Base-by-base conservation (phyloP, 2,113 vertebrate genomes). In the Scytalopus superciliaris region DNA sequence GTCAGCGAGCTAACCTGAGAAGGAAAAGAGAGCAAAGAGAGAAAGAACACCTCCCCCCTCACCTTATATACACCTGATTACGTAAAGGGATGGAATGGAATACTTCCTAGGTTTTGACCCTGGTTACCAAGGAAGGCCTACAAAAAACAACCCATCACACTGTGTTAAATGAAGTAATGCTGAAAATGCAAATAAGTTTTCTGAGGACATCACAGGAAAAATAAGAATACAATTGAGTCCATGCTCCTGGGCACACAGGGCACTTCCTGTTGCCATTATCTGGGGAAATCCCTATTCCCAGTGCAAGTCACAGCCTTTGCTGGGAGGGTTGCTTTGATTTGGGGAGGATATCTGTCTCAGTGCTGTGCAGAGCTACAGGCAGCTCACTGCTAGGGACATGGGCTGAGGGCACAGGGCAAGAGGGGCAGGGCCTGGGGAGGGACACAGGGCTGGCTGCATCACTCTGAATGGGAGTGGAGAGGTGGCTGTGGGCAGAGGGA, bases 311-410 rank as follows among this genome's bases (percentile, higher is more conserved):
- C 57, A 68, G 49, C 23, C 39, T 3, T 2, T 42, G 25, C 53
- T 68, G 7, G 33, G 9, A 75, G 4, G 21, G 17, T 39, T 0
- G 1, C 30, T 78, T 79, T 19, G 42, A 22, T 31, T 31, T 10
- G 8, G 8, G 62, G 21, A 76, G 18, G 25, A 27, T 1, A 0
- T 21, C 9, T 31, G 25, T 27, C 24, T 33, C 25, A 66, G 31
- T 19, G 39, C 37, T 27, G 4, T 52, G 63, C 37, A 40, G 47
- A 55, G 19, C 55, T 62, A 8, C 0, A 2, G 21, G 87, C 16
- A 35, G 40, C 21, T 75, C 31, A 3, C 13, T 66, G 55, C n/a
- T 53, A 23, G 31, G 30, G 10, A 22, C 2, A 2, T 0, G 3
- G 31, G 31, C 66, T 72, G 49, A 57, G 45, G n/a, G 14, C 31